phyloP scores from a whole-genome alignment of 1,140 invertebrate genomes.

The fruit fly (Drosophila melanogaster) region Release_6_plus_ISO1_MT NT_033777.3:12365001-12365500 shows the following conservation, averaged over 20 bases:
- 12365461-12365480: slow-evolving; percentile 84
- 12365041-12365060: slow-evolving; percentile 88
- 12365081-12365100: slow-evolving; percentile 89
- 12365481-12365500: slow-evolving; percentile 85
- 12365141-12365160: slow-evolving; percentile 87
- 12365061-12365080: slow-evolving; percentile 89
- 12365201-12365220: slow-evolving; percentile 89
- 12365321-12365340: slow-evolving; percentile 86
- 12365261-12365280: slow-evolving; percentile 89
- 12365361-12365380: slow-evolving; percentile 60
- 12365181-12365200: slow-evolving; percentile 87
- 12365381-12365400: slow-evolving; percentile 80
- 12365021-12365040: slow-evolving; percentile 87
- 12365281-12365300: slow-evolving; percentile 88
- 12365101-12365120: slow-evolving; percentile 87
- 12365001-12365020: slow-evolving; percentile 88
- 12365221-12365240: slow-evolving; percentile 87
- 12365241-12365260: slow-evolving; percentile 90
- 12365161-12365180: slow-evolving; percentile 87
- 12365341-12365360: slow-evolving; percentile 77
- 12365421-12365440: slow-evolving; percentile 88
- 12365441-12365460: slow-evolving; percentile 86
- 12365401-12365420: slow-evolving; percentile 86
- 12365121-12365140: slow-evolving; percentile 88
- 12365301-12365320: slow-evolving; percentile 86